A percentile compares a stretch with the other conserved stretches of the same genome.
phyloP scores from a whole-genome alignment of 2,888 invertebrate species.

The Cataglyphis albicans region DNA sequence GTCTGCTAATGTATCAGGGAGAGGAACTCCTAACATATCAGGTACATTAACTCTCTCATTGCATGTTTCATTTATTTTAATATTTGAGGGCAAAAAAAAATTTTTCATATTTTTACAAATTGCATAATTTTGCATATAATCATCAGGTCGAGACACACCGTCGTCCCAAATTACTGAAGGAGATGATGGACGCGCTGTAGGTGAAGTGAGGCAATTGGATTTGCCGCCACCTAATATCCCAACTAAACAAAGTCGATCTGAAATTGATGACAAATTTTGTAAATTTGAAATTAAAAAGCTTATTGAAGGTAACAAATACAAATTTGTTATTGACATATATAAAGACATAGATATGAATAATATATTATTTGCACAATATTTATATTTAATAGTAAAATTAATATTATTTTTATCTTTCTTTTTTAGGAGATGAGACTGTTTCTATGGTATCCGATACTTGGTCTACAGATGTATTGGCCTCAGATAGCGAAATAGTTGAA shows the following conservation, averaged over 20 bases:
- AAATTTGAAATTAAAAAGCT: conserved; percentile 96
- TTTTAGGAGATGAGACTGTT: conserved; percentile 95
- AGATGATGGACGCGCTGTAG: conserved; percentile 82
- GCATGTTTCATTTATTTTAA: background rate
- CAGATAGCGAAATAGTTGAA: conserved; percentile 97
- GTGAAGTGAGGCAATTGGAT: conserved; percentile 83
- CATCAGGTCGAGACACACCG: conserved; percentile 94
- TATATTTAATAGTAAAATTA: background rate
- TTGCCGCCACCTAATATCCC: conserved; percentile 85
- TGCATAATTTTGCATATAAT: conserved; percentile 5
- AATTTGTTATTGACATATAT: background rate
- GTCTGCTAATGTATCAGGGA: conserved; percentile 96
- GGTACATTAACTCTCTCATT: conserved; percentile 84
- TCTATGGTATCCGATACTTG: conserved; percentile 99
- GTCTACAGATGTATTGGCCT: conserved; percentile 99
- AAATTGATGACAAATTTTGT: conserved; percentile 99
- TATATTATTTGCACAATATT: background rate
- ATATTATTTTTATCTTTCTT: background rate
- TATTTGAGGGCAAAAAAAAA: background rate
- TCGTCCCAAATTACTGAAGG: conserved; percentile 95
- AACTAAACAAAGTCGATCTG: conserved; percentile 94
- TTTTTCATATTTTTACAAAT: background rate
- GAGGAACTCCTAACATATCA: conserved; percentile 98
- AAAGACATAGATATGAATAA: background rate
- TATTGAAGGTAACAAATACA: conserved; percentile 85